Conservation (phyloP, 2,113 vertebrate species). For the Oryzias celebensis region DNA sequence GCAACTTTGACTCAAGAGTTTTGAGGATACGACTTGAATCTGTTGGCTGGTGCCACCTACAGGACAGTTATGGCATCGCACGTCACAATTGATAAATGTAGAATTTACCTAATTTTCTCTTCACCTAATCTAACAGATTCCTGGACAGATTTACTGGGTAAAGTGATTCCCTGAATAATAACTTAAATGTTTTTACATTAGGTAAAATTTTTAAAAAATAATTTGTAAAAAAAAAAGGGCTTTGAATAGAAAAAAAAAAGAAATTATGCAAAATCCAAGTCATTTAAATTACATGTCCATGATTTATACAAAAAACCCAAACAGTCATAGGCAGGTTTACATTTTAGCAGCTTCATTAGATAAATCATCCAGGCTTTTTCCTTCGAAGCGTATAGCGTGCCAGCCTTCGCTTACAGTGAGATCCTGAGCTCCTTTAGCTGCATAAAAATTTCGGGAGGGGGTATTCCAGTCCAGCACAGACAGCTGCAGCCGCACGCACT, state of each 20-base stretch:
- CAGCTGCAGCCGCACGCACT: slow-evolving; percentile 79
- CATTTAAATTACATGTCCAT: too few relatives aligned
- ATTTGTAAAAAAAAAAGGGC: too few relatives aligned
- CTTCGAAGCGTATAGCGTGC: slow-evolving; percentile 79
- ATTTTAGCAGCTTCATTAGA: slow-evolving; percentile 64
- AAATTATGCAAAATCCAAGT: too few relatives aligned
- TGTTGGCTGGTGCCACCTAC: slow-evolving; percentile 12
- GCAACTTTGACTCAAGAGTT: too few relatives aligned
- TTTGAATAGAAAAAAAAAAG: too few relatives aligned
- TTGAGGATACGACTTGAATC: too few relatives aligned
- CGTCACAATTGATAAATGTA: neutral
- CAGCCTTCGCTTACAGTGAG: slow-evolving; percentile 82
- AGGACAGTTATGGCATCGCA: slow-evolving; percentile 3
- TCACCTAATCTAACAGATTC: too few relatives aligned
- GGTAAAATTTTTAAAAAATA: too few relatives aligned
- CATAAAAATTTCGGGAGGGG: slow-evolving; percentile 79
- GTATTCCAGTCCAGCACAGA: slow-evolving; percentile 83
- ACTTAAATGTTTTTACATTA: too few relatives aligned
- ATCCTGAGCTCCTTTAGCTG: slow-evolving; percentile 77
- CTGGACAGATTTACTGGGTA: too few relatives aligned
- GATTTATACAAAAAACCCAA: too few relatives aligned
- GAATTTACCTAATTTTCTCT: neutral
- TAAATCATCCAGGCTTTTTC: slow-evolving; percentile 70
- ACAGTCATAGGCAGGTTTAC: neutral
- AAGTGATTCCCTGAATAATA: too few relatives aligned